Percentiles rank a stretch among this genome's conserved stretches.
These are phyloP conservation scores for Nemurella pictetii DNA, from an alignment of 2,888 invertebrate genomes.

Conservation along the genomic window DNA sequence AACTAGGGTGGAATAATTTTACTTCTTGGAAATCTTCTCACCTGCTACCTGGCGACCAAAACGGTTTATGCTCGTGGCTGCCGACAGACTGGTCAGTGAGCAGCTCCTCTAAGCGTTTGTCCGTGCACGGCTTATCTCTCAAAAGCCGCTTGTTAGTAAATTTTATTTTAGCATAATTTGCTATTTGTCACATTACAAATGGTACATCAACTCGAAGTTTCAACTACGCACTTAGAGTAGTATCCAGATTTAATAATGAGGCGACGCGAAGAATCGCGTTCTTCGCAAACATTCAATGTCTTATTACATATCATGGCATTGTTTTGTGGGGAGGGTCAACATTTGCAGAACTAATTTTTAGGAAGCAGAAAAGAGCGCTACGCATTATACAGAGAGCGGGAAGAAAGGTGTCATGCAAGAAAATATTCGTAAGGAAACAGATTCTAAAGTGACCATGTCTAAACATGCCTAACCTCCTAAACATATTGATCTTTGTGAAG, in stretches of 20 bases:
- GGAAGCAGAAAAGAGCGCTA: not conserved
- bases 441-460: not conserved
- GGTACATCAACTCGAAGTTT: too few relatives aligned
- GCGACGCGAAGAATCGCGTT: not conserved
- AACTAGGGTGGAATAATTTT: too few relatives aligned
- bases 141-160: too few relatives aligned
- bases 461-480: not conserved
- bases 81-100: too few relatives aligned
- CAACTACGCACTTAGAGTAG: not conserved
- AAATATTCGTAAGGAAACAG: not conserved
- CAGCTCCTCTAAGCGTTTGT: too few relatives aligned
- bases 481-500: not conserved
- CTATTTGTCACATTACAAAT: too few relatives aligned
- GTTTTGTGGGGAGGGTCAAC: not conserved
- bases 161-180: too few relatives aligned
- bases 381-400: not conserved
- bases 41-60: too few relatives aligned
- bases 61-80: too few relatives aligned
- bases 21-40: too few relatives aligned
- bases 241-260: not conserved
- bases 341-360: not conserved
- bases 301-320: not conserved
- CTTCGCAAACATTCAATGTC: constrained; percentile 9
- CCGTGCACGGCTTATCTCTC: too few relatives aligned
- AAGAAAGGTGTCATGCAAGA: not conserved